Evolutionary conservation across 2,888 invertebrate species (phyloP).

Genomic region (Sesia apiformis): DNA sequence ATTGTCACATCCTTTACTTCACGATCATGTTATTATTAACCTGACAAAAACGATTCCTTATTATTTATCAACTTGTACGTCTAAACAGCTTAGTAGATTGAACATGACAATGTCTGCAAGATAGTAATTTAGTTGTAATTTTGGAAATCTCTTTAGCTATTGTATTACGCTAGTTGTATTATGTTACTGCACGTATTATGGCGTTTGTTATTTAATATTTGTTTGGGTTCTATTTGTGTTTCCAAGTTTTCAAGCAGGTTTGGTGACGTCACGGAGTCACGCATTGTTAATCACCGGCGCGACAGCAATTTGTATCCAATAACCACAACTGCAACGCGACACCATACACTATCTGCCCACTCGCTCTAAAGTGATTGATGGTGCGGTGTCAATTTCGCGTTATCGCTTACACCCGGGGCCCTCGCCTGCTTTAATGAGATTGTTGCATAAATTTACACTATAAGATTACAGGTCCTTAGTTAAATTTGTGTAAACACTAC

Average conservation of each 20-base stretch:
- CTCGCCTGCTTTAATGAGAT: conserved; percentile 29
- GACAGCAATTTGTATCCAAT: conserved; percentile 63
- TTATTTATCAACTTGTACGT: too few species aligned
- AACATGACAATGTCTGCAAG: too few species aligned
- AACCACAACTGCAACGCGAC: conserved; percentile 62
- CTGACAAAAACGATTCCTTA: too few species aligned
- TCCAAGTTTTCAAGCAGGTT: too few species aligned
- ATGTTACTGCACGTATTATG: too few species aligned
- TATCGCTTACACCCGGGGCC: conserved; percentile 45
- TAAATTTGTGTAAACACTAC: not conserved
- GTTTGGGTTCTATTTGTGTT: too few species aligned
- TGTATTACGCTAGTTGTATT: too few species aligned
- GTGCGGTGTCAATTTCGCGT: conserved; percentile 52
- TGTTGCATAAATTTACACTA: conserved; percentile 33
- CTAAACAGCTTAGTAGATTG: too few species aligned
- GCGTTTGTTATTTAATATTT: too few species aligned
- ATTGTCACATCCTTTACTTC: conserved; percentile 31
- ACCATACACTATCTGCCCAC: conserved; percentile 45
- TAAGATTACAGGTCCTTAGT: conserved; percentile 6
- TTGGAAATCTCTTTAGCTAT: too few species aligned
- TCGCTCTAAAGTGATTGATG: conserved; percentile 58
- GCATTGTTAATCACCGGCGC: conserved; percentile 48
- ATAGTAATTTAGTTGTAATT: too few species aligned
- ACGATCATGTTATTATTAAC: conserved; percentile 1
- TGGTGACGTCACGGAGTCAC: conserved; percentile 17